Base-by-base conservation (phyloP, 2,888 invertebrate genomes). In the Dryobotodes eremita region DNA sequence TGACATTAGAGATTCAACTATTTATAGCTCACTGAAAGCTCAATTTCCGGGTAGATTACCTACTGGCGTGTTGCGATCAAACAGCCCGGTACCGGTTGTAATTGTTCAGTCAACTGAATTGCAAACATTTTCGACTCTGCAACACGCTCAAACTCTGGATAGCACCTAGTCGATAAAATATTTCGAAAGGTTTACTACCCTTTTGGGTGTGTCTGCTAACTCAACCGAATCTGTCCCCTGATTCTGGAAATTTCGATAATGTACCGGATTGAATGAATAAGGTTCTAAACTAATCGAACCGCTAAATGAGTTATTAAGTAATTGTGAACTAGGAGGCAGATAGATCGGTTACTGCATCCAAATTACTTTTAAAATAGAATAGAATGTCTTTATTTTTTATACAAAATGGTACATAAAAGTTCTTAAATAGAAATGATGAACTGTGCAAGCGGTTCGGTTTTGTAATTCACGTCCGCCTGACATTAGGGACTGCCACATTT, bases 221-320 rank as follows among this genome's bases (percentile, higher is more conserved):
- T 48, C 26, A 26, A 68, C 55, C 10, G 36, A 68, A 77, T 26
- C 10, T 5, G 1, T 15, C 36, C 3, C 10, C 23, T 53, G 8
- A n/a, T 17, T 36, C 4, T 36, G 20, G 2, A 61, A 3, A 55
- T 50, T 57, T 31, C 31, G 10, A 17, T 57, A 50, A 10, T 20
- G 15, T 50, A 31, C 15, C 10, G 57, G 17, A 59, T 48, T 6
- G 26, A 36, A 36, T 17, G 23, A 42, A 46, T 31, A 26, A 2
- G 13, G 20, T n/a, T 78, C 2, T 26, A n/a, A 23, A 15, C 31
- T 50, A n/a, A 71, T 61, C 26, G 15, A 55, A 72, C 73, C 48
- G 13, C 15, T 55, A 64, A 62, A 62, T 79, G 23, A 72, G 23
- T 59, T 69, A 69, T 42, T 23, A 31, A 50, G 23, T 79, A 31